phyloP scores from a whole-genome alignment of 2,888 invertebrate genomes.

The Euspilapteryx auroguttella region DNA sequence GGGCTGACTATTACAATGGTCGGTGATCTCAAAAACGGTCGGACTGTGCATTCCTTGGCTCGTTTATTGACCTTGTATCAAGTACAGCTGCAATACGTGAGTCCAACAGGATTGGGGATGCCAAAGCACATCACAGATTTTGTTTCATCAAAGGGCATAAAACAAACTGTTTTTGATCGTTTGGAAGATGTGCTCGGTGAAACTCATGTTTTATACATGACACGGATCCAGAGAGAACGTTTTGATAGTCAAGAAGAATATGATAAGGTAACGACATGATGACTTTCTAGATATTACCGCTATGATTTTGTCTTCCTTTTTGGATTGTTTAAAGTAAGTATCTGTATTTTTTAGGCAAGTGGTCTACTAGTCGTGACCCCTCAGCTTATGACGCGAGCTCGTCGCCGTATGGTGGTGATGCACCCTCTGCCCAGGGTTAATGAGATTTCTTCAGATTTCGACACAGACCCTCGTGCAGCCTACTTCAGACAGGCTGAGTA shows the following conservation, averaged over 20 bases:
- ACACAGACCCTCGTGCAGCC: constrained; percentile 94
- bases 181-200: constrained; percentile 87
- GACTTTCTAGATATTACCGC: not conserved
- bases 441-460: constrained; percentile 94
- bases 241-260: constrained; percentile 85
- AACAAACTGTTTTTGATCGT: constrained; percentile 70
- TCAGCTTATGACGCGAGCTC: constrained; percentile 92
- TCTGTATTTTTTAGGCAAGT: constrained; percentile 69
- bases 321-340: too few species aligned
- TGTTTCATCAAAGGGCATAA: constrained; percentile 75
- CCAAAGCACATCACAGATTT: constrained; percentile 83
- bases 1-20: constrained; percentile 97
- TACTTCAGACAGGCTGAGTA: constrained; percentile 98
- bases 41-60: constrained; percentile 97
- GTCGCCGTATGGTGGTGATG: constrained; percentile 93
- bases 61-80: constrained; percentile 91
- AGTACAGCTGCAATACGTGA: constrained; percentile 90
- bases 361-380: constrained; percentile 92
- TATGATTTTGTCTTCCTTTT: too few species aligned
- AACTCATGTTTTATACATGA: constrained; percentile 98
- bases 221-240: constrained; percentile 93
- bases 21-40: constrained; percentile 95
- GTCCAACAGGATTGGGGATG: constrained; percentile 87
- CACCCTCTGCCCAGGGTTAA: constrained; percentile 94
- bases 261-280: constrained; percentile 65